Percentiles rank a stretch among this genome's conserved stretches.
Evolutionary conservation across 23 tunicate genomes (phyloP).

Genomic region (Phallusia fumigata): DNA sequence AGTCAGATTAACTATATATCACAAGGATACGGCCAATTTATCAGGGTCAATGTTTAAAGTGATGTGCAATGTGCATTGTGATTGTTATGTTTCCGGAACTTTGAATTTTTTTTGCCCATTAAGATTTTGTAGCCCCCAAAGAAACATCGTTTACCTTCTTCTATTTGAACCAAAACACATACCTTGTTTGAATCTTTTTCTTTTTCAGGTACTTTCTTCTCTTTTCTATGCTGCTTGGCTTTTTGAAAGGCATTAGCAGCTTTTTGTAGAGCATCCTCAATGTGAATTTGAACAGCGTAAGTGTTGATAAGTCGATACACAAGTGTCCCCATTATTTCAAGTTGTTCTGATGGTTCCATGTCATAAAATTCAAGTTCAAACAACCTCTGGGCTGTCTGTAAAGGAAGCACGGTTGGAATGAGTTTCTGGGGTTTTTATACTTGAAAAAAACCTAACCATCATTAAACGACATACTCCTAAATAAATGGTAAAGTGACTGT

Average conservation of each 20-base stretch:
- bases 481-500: too few relatives aligned
- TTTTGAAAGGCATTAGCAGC: constrained; percentile 42
- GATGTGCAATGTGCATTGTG: not conserved
- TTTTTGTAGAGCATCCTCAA: constrained; percentile 44
- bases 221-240: constrained; percentile 35
- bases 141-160: too few relatives aligned
- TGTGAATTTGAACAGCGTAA: constrained; percentile 63
- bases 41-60: too few relatives aligned
- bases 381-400: constrained; percentile 37
- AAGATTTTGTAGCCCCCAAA: too few relatives aligned
- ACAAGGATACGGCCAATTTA: too few relatives aligned
- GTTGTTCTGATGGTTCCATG: constrained; percentile 60
- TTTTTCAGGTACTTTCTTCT: constrained; percentile 39
- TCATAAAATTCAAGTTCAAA: constrained; percentile 63
- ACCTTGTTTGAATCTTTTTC: constrained; percentile 20
- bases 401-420: too few relatives aligned
- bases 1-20: too few relatives aligned
- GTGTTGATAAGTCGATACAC: constrained; percentile 75
- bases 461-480: too few relatives aligned
- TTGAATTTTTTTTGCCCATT: too few relatives aligned
- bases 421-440: too few relatives aligned
- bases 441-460: too few relatives aligned
- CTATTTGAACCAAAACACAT: too few relatives aligned
- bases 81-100: not conserved
- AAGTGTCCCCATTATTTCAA: constrained; percentile 60